phyloP scores from a whole-genome alignment of 2,888 invertebrate species.

The Caprella mutica region DNA sequence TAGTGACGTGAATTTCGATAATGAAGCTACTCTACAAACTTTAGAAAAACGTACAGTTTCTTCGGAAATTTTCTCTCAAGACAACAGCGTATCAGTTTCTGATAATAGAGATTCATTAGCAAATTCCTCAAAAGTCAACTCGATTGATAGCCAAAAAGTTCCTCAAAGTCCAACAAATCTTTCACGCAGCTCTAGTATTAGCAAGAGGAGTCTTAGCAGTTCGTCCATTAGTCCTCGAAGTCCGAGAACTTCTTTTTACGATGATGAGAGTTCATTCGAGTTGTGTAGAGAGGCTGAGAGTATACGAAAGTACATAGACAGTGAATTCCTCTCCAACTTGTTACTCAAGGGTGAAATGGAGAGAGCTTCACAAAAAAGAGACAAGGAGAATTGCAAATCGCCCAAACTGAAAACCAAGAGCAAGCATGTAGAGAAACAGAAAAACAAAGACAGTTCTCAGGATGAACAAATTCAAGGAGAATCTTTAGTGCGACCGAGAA shows the following conservation, averaged over 20 bases:
- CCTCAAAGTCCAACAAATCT: not conserved
- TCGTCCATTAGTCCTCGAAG: slow-evolving; percentile 7
- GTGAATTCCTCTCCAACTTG: slow-evolving; percentile 4
- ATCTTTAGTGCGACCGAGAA: too few species aligned
- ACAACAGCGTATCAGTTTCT: too few species aligned
- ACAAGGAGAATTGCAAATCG: not conserved
- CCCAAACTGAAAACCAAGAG: too few species aligned
- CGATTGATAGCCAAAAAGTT: not conserved
- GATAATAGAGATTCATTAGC: too few species aligned
- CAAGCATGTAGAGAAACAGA: too few species aligned
- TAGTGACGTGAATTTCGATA: too few species aligned
- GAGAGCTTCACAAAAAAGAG: not conserved
- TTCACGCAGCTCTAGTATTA: not conserved
- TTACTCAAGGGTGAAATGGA: slow-evolving; percentile 1
- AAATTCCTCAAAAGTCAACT: too few species aligned
- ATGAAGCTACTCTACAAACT: too few species aligned
- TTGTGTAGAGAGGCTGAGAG: slow-evolving; percentile 4
- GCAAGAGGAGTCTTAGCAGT: slow-evolving; percentile 5
- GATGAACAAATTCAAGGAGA: too few species aligned
- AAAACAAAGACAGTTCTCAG: too few species aligned
- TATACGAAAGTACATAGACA: slow-evolving; percentile 6
- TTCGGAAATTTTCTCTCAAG: too few species aligned
- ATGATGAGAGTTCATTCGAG: slow-evolving; percentile 2
- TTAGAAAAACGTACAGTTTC: too few species aligned
- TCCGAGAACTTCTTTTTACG: slow-evolving; percentile 4